phyloP scores from a whole-genome alignment of 2,888 invertebrate genomes.

The Euspilapteryx auroguttella region DNA sequence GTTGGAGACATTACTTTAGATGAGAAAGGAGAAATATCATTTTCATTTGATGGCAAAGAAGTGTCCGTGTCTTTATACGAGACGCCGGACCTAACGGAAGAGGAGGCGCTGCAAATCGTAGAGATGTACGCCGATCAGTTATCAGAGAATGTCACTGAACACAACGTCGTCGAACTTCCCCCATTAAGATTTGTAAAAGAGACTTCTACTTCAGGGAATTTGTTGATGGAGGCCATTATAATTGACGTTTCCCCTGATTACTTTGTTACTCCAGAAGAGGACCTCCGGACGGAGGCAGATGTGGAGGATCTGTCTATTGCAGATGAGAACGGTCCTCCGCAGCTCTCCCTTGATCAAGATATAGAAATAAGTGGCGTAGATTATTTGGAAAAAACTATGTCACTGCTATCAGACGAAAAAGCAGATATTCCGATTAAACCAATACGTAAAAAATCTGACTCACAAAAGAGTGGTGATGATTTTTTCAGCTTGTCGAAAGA shows the following conservation, averaged over 20 bases:
- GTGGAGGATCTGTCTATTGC: conserved; percentile 83
- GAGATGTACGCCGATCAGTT: conserved; percentile 94
- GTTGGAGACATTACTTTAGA: conserved; percentile 77
- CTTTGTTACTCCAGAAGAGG: conserved; percentile 77
- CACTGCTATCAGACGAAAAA: conserved; percentile 46
- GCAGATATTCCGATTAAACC: conserved; percentile 60
- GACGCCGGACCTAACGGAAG: conserved; percentile 89
- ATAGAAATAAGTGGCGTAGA: conserved; percentile 57
- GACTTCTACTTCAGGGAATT: conserved; percentile 83
- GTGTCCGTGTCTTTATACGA: conserved; percentile 89
- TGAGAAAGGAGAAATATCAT: conserved; percentile 84
- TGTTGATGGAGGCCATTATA: conserved; percentile 88
- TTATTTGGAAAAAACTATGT: conserved; percentile 52
- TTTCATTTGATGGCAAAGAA: conserved; percentile 90
- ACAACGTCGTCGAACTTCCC: conserved; percentile 84
- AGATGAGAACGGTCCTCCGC: conserved; percentile 65
- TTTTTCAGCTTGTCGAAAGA: conserved; percentile 67
- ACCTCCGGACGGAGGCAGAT: conserved; percentile 83
- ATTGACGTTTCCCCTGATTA: conserved; percentile 88
- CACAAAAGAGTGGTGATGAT: conserved; percentile 62
- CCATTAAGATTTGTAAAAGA: conserved; percentile 87
- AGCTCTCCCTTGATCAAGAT: conserved; percentile 52
- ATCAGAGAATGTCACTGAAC: conserved; percentile 84
- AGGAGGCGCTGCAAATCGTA: conserved; percentile 87
- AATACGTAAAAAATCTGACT: conserved; percentile 68